A percentile compares a stretch with the other conserved stretches of the same genome.
Conservation (phyloP, 2,113 vertebrate species). For the human (Homo sapiens) region DNA sequence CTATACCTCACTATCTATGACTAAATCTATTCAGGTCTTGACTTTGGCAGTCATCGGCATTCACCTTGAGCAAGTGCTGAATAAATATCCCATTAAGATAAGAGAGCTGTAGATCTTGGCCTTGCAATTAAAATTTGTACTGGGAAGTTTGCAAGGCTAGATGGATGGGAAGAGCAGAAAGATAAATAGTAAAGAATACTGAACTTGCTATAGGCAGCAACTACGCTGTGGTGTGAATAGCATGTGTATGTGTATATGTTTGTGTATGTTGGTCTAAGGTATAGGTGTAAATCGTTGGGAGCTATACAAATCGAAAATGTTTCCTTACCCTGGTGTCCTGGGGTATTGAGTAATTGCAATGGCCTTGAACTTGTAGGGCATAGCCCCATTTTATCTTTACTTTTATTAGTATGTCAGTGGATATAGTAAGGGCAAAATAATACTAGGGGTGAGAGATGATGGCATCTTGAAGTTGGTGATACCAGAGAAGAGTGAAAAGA, state of each 20-base stretch:
- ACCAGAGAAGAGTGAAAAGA: neutral
- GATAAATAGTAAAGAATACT: neutral
- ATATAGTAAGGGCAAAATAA: neutral
- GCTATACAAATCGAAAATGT: neutral
- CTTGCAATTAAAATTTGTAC: neutral
- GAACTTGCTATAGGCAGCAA: neutral
- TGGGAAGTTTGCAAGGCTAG: neutral
- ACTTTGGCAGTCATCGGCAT: neutral
- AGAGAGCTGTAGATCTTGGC: neutral
- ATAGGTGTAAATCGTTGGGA: neutral
- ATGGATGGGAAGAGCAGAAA: neutral
- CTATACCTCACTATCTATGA: neutral
- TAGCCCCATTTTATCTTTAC: neutral
- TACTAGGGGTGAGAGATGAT: neutral
- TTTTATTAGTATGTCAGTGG: neutral
- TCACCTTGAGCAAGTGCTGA: neutral
- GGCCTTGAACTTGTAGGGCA: neutral
- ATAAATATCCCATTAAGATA: neutral
- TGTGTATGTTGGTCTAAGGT: neutral
- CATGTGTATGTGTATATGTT: neutral
- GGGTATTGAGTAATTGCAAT: neutral
- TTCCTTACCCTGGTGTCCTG: neutral
- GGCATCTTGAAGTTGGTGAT: neutral
- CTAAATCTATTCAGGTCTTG: neutral
- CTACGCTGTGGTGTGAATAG: neutral